Evolutionary conservation across 53 echinoderm and acorn worm species (phyloP).

Genomic region (Paelopatides confundens): DNA sequence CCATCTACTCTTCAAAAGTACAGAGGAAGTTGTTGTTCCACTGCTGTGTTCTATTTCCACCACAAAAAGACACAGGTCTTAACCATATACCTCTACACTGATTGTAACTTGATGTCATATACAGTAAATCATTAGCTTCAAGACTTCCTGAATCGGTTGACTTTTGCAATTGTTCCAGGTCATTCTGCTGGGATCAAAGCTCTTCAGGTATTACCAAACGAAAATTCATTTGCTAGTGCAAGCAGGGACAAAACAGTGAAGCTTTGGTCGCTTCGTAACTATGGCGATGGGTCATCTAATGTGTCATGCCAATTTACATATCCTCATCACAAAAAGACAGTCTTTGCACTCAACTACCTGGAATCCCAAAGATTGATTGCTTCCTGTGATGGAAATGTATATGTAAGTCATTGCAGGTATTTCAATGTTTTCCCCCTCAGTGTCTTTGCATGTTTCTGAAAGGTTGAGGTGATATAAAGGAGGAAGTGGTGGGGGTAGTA

Average conservation of each 20-base stretch:
- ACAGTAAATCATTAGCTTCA: too few species aligned
- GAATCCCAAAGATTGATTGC: conserved; percentile 92
- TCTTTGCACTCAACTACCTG: conserved; percentile 86
- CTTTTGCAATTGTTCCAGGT: conserved; percentile 49
- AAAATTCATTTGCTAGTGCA: conserved; percentile 90
- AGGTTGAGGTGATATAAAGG: too few species aligned
- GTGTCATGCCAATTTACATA: conserved; percentile 82
- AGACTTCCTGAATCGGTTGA: neutral
- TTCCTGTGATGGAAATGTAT: conserved; percentile 91
- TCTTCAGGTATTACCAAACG: conserved; percentile 84
- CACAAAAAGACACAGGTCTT: neutral
- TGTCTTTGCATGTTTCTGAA: too few species aligned
- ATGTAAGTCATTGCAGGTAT: conserved; percentile 66
- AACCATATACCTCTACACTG: neutral
- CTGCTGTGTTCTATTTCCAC: neutral
- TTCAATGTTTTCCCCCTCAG: too few species aligned
- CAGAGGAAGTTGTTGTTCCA: neutral
- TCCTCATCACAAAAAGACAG: conserved; percentile 83
- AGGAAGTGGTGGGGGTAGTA: too few species aligned
- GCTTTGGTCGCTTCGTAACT: conserved; percentile 93
- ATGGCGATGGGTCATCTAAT: conserved; percentile 80
- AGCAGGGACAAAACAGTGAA: conserved; percentile 98
- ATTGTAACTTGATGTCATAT: too few species aligned
- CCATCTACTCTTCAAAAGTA: too few species aligned
- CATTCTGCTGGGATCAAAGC: conserved; percentile 82